A percentile compares a stretch with the other conserved stretches of the same genome.
These are phyloP conservation scores for Ictalurus punctatus DNA, from an alignment of 2,113 vertebrate species.

Conservation along the genomic window DNA sequence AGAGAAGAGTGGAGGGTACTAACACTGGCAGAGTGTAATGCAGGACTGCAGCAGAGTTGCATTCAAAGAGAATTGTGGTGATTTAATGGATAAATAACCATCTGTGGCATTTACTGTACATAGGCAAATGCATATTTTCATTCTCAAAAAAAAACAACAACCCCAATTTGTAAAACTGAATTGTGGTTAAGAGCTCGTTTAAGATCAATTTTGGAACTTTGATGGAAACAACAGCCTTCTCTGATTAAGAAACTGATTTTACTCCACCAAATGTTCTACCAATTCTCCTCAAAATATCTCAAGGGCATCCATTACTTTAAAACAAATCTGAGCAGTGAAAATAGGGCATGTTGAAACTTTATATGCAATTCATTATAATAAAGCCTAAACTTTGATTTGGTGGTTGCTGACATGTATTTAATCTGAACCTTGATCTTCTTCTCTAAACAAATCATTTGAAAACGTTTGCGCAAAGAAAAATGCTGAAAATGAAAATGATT, in stretches of 20 bases:
- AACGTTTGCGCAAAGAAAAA: not conserved
- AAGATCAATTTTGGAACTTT: not conserved
- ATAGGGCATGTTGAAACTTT: not conserved
- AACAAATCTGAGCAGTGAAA: not conserved
- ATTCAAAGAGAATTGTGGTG: constrained; percentile 1
- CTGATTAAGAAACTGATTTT: not conserved
- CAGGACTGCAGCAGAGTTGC: not conserved
- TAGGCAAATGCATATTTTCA: not conserved
- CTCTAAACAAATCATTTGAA: not conserved
- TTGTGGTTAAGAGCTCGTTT: not conserved
- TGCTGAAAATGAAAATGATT: not conserved
- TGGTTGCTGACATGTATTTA: not conserved
- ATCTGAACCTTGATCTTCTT: not conserved
- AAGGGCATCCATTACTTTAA: not conserved
- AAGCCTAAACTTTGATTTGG: not conserved
- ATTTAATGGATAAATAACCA: constrained; percentile 19
- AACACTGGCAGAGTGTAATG: not conserved
- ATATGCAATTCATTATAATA: not conserved
- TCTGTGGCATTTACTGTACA: constrained; percentile 2
- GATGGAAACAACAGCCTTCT: not conserved
- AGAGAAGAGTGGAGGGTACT: not conserved
- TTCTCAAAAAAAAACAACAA: not conserved
- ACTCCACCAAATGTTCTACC: not conserved
- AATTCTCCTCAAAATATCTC: not conserved
- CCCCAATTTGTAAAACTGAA: not conserved